Evolutionary conservation across 2,113 vertebrate genomes (phyloP), one percentile per base, ranked within the genome.

Genomic region (Atractosteus spatula): DNA sequence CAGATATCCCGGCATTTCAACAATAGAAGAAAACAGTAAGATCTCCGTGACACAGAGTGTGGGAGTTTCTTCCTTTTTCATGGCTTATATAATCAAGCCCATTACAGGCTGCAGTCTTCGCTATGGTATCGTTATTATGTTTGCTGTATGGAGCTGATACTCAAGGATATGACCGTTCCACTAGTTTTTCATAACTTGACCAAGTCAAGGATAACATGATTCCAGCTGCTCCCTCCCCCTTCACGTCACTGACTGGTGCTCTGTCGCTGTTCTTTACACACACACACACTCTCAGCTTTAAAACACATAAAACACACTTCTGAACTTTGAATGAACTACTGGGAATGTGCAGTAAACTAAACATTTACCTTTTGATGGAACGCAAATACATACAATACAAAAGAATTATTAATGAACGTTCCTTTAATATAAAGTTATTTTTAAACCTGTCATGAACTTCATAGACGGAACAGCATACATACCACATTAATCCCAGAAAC

Each of bases 61-160:
- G 29, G 29, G 29, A 29, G 29, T 29, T 29, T 29, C 29, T 29
- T 29, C 29, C 29, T 29, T 29, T 29, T 29, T 29, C 29, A 2
- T 1, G 29, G 29, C 29, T 29, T 29, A 29, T 29, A 29, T 2
- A 29, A 29, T 29, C 29, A 29, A 29, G 29, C 29, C 13, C 14
- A 7, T n/a, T 66, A 42, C n/a, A 45, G 29, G 29, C 29, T 29
- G 29, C 29, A 29, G 29, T 2, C 29, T 29, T 29, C 29, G 29
- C 29, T 29, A 68, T 68, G 79, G 74, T 80, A 80, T 77, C 62
- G 63, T 73, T 81, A 7, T 12, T 66, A 1, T 7, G 81, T 84
- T 82, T 82, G 74, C 82, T 80, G 83, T 80, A 77, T 77, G 73
- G 69, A 7, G 75, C 80, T 83, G 87, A 90, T 89, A 88, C 87